Base-by-base conservation (phyloP, 1,140 invertebrate species). In the Acromyrmex echinatior region DNA sequence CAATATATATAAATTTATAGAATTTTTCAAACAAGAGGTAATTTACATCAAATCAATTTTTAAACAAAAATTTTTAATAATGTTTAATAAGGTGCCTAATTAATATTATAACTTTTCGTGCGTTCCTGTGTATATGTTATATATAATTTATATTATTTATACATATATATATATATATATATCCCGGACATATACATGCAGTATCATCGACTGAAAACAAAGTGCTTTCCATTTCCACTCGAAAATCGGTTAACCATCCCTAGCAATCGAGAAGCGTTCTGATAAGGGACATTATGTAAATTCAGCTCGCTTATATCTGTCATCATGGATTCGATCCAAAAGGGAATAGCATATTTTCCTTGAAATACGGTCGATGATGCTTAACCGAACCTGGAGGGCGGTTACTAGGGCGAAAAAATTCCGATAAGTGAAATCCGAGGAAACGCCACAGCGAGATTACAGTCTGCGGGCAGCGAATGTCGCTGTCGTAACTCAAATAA, bases 321-420 rank as follows among this genome's bases (percentile, higher is more conserved):
- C n/a, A 39, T 81, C 31, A 25, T 28, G 18, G 56, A 62, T 74
- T 84, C 70, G 21, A 71, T 45, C 51, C 7, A 7, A 14, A 45
- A 16, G 45, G 31, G 28, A 66, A 53, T 68, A 51, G 56, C 56
- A 39, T 76, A 21, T 76, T 84, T 84, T 62, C n/a, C 12, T 49
- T 6, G 28, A 84, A 58, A 76, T 21, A 62, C 56, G 68, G 56
- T 74, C 65, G 21, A 82, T 18, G 80, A 62, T 45, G 53, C 28
- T 84, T 35, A 49, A 76, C 3, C 25, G 53, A 49, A 73, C 18
- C 28, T 39, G 25, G 21, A 51, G 68, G 53, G 80, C 53, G 56
- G n/a, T 84, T 84, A 84, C 25, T 62, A 25, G 80, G 73, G 70
- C 70, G 39, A 56, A 84, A 84, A 74, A 84, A 84, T 84, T 74